phyloP scores from a whole-genome alignment of 2,113 vertebrate genomes.

The Tautogolabrus adspersus region DNA sequence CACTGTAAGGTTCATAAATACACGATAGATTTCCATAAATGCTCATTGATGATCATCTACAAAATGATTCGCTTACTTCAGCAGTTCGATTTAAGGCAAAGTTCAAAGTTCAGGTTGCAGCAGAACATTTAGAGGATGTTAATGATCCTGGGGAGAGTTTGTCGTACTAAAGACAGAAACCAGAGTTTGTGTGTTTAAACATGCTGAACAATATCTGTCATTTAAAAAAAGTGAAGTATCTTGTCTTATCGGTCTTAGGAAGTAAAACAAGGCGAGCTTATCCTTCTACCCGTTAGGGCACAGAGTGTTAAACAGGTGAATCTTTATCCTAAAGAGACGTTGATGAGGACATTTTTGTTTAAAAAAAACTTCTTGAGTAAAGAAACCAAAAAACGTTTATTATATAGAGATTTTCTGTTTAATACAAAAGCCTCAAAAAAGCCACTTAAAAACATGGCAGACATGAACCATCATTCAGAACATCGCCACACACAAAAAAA shows the following conservation, averaged over 20 bases:
- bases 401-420: constrained; percentile 49
- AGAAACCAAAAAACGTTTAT: constrained; percentile 39
- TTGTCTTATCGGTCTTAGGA: too few species aligned
- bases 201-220: background rate
- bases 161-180: background rate
- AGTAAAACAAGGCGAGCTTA: background rate
- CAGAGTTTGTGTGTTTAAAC: background rate
- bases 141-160: background rate
- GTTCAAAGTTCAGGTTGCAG: background rate
- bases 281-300: background rate
- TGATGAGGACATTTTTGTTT: background rate
- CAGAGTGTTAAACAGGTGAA: background rate
- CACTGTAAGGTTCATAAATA: background rate
- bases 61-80: background rate
- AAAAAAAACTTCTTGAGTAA: background rate
- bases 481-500: constrained; percentile 11
- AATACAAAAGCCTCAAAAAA: constrained; percentile 55
- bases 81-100: constrained; percentile 16
- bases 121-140: background rate
- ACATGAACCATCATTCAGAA: constrained; percentile 26
- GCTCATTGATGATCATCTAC: background rate
- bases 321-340: constrained; percentile 1
- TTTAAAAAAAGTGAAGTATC: background rate
- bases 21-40: background rate
- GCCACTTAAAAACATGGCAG: constrained; percentile 41